These are phyloP conservation scores for Rhinogobius similis DNA, from an alignment of 2,113 vertebrate genomes.

Conservation along the genomic window DNA sequence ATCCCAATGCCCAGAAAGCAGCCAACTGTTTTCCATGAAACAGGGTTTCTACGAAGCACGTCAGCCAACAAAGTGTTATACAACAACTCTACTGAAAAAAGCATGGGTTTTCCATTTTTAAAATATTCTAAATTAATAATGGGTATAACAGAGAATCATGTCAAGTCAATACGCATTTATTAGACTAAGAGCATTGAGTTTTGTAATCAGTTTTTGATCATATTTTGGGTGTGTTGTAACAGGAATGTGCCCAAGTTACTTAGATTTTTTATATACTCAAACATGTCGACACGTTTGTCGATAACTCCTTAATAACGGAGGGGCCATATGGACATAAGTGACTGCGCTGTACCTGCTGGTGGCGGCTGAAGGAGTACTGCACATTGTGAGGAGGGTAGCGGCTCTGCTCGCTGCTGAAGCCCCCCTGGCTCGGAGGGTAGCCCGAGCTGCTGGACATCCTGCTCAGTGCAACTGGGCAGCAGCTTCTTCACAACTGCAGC, in stretches of 20 bases:
- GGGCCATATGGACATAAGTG: neutral
- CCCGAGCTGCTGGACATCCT: slow-evolving; percentile 95
- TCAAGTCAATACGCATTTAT: neutral
- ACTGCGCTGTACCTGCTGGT: slow-evolving; percentile 85
- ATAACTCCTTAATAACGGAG: neutral
- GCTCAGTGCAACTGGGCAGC: slow-evolving; percentile 71
- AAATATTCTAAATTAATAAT: neutral
- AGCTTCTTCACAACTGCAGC: slow-evolving; percentile 80
- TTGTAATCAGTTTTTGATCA: neutral
- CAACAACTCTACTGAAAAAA: slow-evolving; percentile 18
- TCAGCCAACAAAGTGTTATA: slow-evolving; percentile 39
- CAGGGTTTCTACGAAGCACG: slow-evolving; percentile 58
- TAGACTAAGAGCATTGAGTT: neutral
- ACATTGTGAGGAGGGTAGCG: slow-evolving; percentile 92
- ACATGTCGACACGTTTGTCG: neutral
- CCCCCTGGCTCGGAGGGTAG: slow-evolving; percentile 95
- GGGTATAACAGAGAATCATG: neutral
- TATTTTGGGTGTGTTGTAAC: neutral
- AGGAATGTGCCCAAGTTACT: neutral
- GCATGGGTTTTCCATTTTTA: neutral
- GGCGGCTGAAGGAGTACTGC: slow-evolving; percentile 92
- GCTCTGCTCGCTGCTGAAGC: slow-evolving; percentile 93
- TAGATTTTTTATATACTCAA: too few relatives aligned
- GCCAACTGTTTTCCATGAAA: slow-evolving; percentile 61
- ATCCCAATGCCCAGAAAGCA: slow-evolving; percentile 55